These are phyloP conservation scores for Suricata suricatta DNA, from an alignment of 2,113 vertebrate species.

Conservation along the genomic window DNA sequence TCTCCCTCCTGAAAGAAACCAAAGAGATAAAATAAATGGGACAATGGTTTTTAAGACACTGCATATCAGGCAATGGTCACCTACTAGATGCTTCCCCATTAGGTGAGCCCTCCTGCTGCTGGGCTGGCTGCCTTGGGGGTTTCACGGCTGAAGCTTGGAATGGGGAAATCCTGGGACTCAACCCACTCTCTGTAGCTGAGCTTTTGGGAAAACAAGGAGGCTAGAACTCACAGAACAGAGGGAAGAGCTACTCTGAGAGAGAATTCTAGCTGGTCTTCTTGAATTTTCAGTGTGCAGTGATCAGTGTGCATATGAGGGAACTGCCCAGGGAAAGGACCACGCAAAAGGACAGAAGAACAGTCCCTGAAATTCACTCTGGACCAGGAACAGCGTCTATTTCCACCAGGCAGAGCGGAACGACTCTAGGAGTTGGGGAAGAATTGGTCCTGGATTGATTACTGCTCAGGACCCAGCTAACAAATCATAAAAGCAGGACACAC, in stretches of 20 bases:
- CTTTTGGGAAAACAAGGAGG: not conserved
- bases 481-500: not conserved
- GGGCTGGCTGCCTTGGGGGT: not conserved
- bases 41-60: not conserved
- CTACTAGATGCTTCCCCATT: not conserved
- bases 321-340: not conserved
- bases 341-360: rapidly evolving
- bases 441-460: not conserved
- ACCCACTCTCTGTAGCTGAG: too few species aligned
- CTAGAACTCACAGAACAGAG: not conserved
- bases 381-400: not conserved
- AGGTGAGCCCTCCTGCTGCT: rapidly evolving
- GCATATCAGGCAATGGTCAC: too few species aligned
- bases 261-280: rapidly evolving
- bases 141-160: not conserved
- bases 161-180: not conserved
- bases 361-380: not conserved
- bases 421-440: not conserved
- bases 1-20: not conserved
- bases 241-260: not conserved
- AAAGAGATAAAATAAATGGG: not conserved
- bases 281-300: rapidly evolving
- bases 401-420: too few species aligned
- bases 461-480: not conserved
- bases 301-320: not conserved